Conservation (phyloP, 2,888 invertebrate genomes). For the Desoria tigrina region DNA sequence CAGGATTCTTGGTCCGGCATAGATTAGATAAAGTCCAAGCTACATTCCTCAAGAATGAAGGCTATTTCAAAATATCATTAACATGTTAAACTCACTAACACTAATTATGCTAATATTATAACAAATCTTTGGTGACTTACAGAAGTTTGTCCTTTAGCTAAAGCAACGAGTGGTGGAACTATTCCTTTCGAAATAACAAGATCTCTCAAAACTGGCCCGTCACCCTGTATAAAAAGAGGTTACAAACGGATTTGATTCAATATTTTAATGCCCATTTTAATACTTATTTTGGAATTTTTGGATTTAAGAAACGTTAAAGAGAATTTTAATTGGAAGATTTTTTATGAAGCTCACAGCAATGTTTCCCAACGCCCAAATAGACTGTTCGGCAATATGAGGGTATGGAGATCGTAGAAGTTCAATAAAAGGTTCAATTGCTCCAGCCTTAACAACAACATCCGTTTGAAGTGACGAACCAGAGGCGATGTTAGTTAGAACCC, state of each 20-base stretch:
- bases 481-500: conserved; percentile 97
- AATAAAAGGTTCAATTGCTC: conserved; percentile 83
- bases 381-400: conserved; percentile 79
- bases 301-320: conserved; percentile 4
- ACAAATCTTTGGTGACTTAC: too few relatives aligned
- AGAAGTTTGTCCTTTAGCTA: conserved; percentile 60
- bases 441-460: conserved; percentile 76
- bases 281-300: conserved; percentile 10
- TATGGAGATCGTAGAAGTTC: conserved; percentile 68
- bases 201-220: conserved; percentile 78
- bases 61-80: conserved; percentile 32
- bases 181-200: conserved; percentile 72
- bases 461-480: conserved; percentile 93
- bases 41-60: conserved; percentile 72
- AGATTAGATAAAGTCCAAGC: conserved; percentile 93
- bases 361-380: conserved; percentile 98
- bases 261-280: too few relatives aligned
- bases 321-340: too few relatives aligned
- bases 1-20: conserved; percentile 91
- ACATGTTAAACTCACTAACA: not conserved
- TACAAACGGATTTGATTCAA: conserved; percentile 15
- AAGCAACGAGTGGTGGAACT: conserved; percentile 69
- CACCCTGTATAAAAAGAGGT: conserved; percentile 64
- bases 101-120: too few relatives aligned
- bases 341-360: conserved; percentile 72